These are phyloP conservation scores for Toxonevra muliebris DNA, from an alignment of 2,888 invertebrate species.

Conservation along the genomic window DNA sequence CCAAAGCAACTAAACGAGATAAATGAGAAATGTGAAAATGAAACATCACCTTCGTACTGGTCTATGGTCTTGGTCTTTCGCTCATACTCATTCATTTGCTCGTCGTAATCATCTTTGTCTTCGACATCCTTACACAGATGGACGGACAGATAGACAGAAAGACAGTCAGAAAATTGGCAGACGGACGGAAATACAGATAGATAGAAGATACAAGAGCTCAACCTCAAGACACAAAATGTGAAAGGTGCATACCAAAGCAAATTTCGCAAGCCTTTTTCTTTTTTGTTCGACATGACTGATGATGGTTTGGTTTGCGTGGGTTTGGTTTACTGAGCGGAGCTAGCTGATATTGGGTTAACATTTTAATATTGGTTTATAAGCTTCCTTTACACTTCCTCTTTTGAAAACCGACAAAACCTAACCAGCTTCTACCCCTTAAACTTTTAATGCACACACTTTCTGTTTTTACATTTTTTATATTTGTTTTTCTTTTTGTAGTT, in stretches of 20 bases:
- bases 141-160: not conserved
- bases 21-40: slow-evolving; percentile 62
- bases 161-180: not conserved
- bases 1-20: slow-evolving; percentile 57
- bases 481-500: slow-evolving; percentile 13
- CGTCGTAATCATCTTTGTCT: not conserved
- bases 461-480: slow-evolving; percentile 4
- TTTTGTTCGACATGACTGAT: too few species aligned
- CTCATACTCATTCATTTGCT: not conserved
- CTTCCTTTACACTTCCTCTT: slow-evolving; percentile 10
- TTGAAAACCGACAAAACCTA: slow-evolving; percentile 3
- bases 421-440: not conserved
- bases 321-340: slow-evolving; percentile 12
- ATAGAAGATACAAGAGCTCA: not conserved
- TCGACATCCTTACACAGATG: not conserved
- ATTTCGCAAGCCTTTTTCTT: too few species aligned
- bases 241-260: slow-evolving; percentile 9
- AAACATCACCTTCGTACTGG: slow-evolving; percentile 57
- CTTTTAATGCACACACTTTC: not conserved
- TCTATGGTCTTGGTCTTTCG: not conserved
- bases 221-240: slow-evolving; percentile 21
- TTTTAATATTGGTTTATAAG: slow-evolving; percentile 34
- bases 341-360: slow-evolving; percentile 27
- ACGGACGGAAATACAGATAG: not conserved
- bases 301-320: not conserved